Conservation (phyloP, 2,113 vertebrate species). For the Rhombomys opimus region DNA sequence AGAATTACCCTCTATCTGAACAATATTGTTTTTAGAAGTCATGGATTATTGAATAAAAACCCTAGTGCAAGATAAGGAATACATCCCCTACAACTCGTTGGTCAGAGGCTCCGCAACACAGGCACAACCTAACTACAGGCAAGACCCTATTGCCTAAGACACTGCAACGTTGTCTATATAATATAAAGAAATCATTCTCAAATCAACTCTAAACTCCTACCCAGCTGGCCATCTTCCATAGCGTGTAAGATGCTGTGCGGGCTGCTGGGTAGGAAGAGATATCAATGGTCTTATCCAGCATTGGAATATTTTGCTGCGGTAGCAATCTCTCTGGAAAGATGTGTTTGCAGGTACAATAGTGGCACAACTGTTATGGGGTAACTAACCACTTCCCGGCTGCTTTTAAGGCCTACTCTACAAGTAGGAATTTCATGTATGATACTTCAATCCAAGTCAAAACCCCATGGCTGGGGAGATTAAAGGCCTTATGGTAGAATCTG, state of each 20-base stretch:
- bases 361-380: neutral
- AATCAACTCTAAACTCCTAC: neutral
- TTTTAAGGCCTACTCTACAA: neutral
- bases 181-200: neutral
- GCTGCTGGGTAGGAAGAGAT: neutral
- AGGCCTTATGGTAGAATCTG: neutral
- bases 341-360: neutral
- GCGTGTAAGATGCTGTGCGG: no score
- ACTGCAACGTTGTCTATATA: neutral
- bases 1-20: neutral
- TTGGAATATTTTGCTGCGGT: neutral
- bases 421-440: neutral
- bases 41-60: neutral
- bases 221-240: neutral
- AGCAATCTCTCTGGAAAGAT: neutral
- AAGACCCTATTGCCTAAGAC: neutral
- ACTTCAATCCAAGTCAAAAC: neutral
- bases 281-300: no score
- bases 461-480: neutral
- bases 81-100: no score
- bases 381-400: neutral
- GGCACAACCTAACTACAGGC: neutral
- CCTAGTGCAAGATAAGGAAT: no score
- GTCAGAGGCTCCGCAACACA: neutral
- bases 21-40: neutral